Base-by-base conservation (phyloP, 1,140 invertebrate species). In the Drosophila repleta region DNA sequence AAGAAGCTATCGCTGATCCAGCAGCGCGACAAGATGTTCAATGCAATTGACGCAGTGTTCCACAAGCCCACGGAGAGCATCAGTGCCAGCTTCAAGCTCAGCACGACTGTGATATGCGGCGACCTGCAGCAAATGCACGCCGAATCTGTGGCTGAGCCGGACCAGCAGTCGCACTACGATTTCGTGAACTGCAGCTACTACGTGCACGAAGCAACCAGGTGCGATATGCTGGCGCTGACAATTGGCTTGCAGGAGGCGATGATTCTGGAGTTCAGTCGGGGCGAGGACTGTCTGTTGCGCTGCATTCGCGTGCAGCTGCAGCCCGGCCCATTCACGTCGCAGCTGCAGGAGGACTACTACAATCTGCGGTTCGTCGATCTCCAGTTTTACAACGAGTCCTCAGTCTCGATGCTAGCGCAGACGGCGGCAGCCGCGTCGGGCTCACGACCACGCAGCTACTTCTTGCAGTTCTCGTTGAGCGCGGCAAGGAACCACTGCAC, bases 311-410 rank as follows among this genome's bases (percentile, higher is more conserved):
- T 92, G 0, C 83, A 88, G 43, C 69, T 82, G 79, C 92, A 66
- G 69, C 91, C 58, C 29, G 84, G 83, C 61, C 92, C 66, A 21
- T 93, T 76, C 69, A 92, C 75, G 73, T 85, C 60, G 0, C 46
- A 74, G 0, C 26, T 74, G 11, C 67, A 85, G 11, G 64, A 77
- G 45, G 74, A 77, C 74, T 79, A 79, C 70, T 90, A 76, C 78
- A 92, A 81, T 79, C 92, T 77, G 70, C 91, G 76, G 17, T 81
- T 91, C 39, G 74, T 83, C 2, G 87, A 91, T 46, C 56, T 91
- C 0, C 95, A 97, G 85, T 97, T 97, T 92, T 98, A 97, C 92
- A 96, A 96, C 1, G 92, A 94, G 32, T 95, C 95, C 43, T 95
- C 94, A 51, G 76, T 98, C 2, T 97, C 97, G 6, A 82, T 98